These are phyloP conservation scores for western clawed frog (Xenopus tropicalis) DNA, from an alignment of 2,113 vertebrate species.

Conservation along the genomic window UCB_Xtro_10.0 CM004447.2:150313001-150313500, in stretches of 20 bases:
- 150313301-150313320: background rate
- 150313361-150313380: no score
- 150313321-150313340: no score
- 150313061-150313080: constrained; percentile 80
- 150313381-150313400: no score
- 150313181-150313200: constrained; percentile 61
- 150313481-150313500: no score
- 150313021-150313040: constrained; percentile 40
- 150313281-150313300: constrained; percentile 7
- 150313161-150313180: constrained; percentile 47
- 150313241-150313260: background rate
- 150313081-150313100: constrained; percentile 86
- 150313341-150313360: no score
- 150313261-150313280: background rate
- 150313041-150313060: constrained; percentile 86
- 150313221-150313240: constrained; percentile 3
- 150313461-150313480: no score
- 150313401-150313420: no score
- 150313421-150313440: no score
- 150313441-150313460: no score
- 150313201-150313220: constrained; percentile 71
- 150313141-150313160: constrained; percentile 94
- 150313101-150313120: constrained; percentile 89
- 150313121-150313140: constrained; percentile 77
- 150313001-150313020: constrained; percentile 49